phyloP scores from a whole-genome alignment of 2,113 vertebrate species.

The Amphiprion percula region DNA sequence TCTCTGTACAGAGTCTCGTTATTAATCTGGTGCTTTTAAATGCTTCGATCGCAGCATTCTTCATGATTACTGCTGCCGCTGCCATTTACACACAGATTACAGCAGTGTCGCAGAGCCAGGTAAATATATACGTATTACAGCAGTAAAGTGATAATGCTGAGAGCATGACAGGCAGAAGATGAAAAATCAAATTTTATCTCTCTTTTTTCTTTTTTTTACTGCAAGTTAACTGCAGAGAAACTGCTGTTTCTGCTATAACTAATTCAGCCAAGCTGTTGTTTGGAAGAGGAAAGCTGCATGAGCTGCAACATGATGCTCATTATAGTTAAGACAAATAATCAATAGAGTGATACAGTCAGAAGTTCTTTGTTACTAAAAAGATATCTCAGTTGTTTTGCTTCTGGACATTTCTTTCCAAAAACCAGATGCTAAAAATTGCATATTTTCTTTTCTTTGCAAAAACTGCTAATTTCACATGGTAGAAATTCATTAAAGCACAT shows the following conservation, averaged over 20 bases:
- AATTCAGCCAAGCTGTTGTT: background rate
- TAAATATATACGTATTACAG: conserved; percentile 17
- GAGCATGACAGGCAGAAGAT: background rate
- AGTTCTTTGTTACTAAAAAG: background rate
- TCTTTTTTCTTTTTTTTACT: background rate
- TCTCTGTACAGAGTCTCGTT: conserved; percentile 28
- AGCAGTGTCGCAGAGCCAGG: conserved; percentile 1
- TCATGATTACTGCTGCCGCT: conserved; percentile 43
- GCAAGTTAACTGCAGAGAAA: background rate
- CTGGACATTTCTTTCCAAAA: background rate
- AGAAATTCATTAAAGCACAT: no score
- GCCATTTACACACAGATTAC: conserved; percentile 37
- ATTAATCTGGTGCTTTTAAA: conserved; percentile 55
- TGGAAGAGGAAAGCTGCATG: conserved; percentile 16
- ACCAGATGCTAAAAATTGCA: background rate
- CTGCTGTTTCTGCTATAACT: background rate
- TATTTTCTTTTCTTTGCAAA: no score
- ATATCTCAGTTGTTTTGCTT: no score
- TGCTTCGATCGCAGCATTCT: conserved; percentile 27
- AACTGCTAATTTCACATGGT: no score
- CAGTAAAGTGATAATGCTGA: background rate
- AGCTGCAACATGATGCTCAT: conserved; percentile 26
- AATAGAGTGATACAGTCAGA: background rate
- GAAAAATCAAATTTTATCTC: background rate
- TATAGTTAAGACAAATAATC: conserved; percentile 12